phyloP scores from a whole-genome alignment of 92 coral and sea anemone species.

The Ricordea florida region DNA sequence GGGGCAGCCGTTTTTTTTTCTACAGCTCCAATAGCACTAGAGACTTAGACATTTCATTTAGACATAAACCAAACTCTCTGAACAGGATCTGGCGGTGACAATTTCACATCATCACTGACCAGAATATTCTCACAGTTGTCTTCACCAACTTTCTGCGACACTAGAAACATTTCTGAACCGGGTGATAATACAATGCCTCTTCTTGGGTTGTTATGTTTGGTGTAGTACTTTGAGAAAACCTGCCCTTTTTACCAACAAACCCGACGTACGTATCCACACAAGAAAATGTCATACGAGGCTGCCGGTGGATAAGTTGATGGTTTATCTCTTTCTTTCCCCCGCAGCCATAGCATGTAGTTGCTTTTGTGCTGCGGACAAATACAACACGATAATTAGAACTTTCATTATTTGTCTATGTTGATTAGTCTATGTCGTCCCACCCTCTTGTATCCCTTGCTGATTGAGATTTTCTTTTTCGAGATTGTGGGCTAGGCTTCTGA shows the following conservation, averaged over 20 bases:
- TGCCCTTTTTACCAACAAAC: constrained; percentile 13
- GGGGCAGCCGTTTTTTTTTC: no score
- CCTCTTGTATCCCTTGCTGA: constrained; percentile 14
- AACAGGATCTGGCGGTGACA: constrained; percentile 19
- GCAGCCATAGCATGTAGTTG: constrained; percentile 64
- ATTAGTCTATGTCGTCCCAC: constrained; percentile 2
- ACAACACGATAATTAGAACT: constrained; percentile 25
- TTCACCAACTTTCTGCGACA: constrained; percentile 2
- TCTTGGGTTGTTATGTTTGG: background rate
- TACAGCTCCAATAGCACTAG: no score
- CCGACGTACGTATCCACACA: constrained; percentile 42
- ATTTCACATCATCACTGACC: background rate
- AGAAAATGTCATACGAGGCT: constrained; percentile 64
- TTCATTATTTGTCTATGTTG: no score
- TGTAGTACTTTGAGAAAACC: background rate
- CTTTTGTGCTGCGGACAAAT: constrained; percentile 46
- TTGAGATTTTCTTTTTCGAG: constrained; percentile 15
- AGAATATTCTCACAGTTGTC: constrained; percentile 17
- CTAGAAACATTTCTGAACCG: constrained; percentile 1
- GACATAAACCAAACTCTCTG: constrained; percentile 6
- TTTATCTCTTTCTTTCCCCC: constrained; percentile 41
- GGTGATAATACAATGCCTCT: constrained; percentile 17
- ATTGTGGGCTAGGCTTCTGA: constrained; percentile 1
- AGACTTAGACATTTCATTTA: background rate
- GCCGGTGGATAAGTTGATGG: constrained; percentile 57